Conservation (phyloP, 2,888 invertebrate genomes). For the Lapara coniferarum region DNA sequence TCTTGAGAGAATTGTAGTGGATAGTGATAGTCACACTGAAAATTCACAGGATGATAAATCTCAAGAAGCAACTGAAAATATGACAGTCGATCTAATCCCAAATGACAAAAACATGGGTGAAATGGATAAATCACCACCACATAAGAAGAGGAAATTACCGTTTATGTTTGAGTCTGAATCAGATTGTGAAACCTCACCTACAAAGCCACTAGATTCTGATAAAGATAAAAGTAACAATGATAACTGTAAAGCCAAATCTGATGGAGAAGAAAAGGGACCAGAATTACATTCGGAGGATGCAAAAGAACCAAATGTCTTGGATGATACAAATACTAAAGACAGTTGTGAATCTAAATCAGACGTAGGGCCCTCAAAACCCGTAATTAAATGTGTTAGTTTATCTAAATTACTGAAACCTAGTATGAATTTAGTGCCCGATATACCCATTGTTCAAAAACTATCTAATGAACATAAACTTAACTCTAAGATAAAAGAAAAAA, state of each 20-base stretch:
- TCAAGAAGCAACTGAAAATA: neutral
- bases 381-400: constrained; percentile 73
- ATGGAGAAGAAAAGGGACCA: constrained; percentile 17
- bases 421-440: constrained; percentile 9
- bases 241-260: constrained; percentile 24
- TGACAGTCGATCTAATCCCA: neutral
- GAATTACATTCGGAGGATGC: constrained; percentile 28
- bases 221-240: constrained; percentile 30
- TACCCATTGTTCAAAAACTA: neutral
- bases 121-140: neutral
- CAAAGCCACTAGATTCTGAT: constrained; percentile 25
- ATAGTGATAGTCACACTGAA: constrained; percentile 45
- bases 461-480: neutral
- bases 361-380: constrained; percentile 44
- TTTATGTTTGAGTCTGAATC: constrained; percentile 6
- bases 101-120: neutral
- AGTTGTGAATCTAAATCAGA: constrained; percentile 30
- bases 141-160: neutral
- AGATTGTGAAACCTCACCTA: neutral
- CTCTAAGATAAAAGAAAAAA: constrained; percentile 21
- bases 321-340: constrained; percentile 29
- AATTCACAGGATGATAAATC: neutral
- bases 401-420: constrained; percentile 67
- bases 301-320: constrained; percentile 26
- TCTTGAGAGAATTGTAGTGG: constrained; percentile 41